Conservation (phyloP, 2,888 invertebrate genomes). For the Amblyteles armatorius region DNA sequence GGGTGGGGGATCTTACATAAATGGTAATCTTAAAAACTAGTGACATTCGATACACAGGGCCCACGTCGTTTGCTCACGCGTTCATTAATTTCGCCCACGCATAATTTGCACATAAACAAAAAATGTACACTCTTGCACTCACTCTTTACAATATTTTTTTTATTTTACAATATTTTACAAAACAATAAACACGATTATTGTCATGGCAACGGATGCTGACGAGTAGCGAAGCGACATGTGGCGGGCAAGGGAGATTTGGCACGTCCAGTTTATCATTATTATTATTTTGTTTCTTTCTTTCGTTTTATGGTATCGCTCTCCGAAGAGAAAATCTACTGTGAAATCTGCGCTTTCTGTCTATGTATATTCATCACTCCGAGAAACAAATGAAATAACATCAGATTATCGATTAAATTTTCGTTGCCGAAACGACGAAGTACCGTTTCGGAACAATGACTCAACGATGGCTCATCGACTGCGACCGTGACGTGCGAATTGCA, state of each 20-base stretch:
- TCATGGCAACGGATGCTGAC: constrained; percentile 82
- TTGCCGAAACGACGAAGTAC: constrained; percentile 2
- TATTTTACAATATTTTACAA: constrained; percentile 82
- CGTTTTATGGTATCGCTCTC: constrained; percentile 19
- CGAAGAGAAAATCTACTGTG: not conserved
- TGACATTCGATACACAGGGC: constrained; percentile 63
- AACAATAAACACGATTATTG: constrained; percentile 81
- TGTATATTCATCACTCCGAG: not conserved
- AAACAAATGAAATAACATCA: constrained; percentile 21
- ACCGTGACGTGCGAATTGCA: constrained; percentile 29
- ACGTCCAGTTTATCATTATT: constrained; percentile 54
- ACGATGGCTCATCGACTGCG: constrained; percentile 45
- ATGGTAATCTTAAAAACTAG: constrained; percentile 41
- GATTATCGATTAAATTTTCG: constrained; percentile 25
- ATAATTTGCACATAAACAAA: constrained; percentile 10
- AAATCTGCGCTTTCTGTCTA: constrained; percentile 12
- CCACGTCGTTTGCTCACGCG: constrained; percentile 27
- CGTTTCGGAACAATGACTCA: constrained; percentile 33
- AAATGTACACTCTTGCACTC: constrained; percentile 51
- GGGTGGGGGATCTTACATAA: constrained; percentile 9
- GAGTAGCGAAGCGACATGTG: constrained; percentile 76
- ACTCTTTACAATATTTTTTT: constrained; percentile 61
- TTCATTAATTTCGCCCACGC: constrained; percentile 35
- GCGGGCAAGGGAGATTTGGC: constrained; percentile 71
- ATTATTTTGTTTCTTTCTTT: constrained; percentile 21